phyloP scores from a whole-genome alignment of 2,888 invertebrate species.

The Entomobrya proxima region DNA sequence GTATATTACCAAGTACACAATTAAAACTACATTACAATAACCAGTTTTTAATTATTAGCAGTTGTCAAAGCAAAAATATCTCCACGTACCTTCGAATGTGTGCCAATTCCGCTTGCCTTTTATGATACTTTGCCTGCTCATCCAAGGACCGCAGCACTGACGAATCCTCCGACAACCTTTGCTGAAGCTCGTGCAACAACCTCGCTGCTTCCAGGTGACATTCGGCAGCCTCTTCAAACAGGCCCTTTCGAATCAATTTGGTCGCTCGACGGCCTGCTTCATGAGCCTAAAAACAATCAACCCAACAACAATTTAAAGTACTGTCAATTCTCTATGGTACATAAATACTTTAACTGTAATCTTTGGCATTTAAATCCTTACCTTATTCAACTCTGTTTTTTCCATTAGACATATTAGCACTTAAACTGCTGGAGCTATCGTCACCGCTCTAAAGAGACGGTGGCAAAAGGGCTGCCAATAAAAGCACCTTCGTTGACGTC shows the following conservation, averaged over 20 bases:
- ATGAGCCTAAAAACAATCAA: constrained; percentile 69
- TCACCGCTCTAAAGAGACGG: too few relatives aligned
- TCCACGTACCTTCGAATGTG: constrained; percentile 60
- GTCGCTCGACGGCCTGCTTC: constrained; percentile 72
- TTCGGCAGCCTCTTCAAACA: constrained; percentile 69
- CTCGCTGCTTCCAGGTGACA: constrained; percentile 70
- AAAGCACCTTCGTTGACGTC: too few relatives aligned
- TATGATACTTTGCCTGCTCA: constrained; percentile 72
- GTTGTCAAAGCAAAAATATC: too few relatives aligned
- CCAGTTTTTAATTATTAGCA: background rate
- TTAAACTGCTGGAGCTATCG: too few relatives aligned
- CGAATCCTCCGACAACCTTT: constrained; percentile 66
- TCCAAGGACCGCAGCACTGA: constrained; percentile 68
- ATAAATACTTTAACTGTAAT: background rate
- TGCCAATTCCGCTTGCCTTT: constrained; percentile 72
- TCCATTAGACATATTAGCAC: constrained; percentile 70
- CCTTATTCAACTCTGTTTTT: constrained; percentile 70
- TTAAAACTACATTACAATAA: background rate
- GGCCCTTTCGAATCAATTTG: constrained; percentile 68
- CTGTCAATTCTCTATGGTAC: background rate
- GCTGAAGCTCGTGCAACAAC: constrained; percentile 65
- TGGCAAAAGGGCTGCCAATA: too few relatives aligned
- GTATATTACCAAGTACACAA: background rate
- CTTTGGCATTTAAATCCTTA: constrained; percentile 10
- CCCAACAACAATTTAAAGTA: background rate